A percentile compares a stretch with the other conserved stretches of the same genome.
These are phyloP conservation scores for Callocephalon fimbriatum DNA, from an alignment of 2,113 vertebrate genomes.

Conservation along the genomic window DNA sequence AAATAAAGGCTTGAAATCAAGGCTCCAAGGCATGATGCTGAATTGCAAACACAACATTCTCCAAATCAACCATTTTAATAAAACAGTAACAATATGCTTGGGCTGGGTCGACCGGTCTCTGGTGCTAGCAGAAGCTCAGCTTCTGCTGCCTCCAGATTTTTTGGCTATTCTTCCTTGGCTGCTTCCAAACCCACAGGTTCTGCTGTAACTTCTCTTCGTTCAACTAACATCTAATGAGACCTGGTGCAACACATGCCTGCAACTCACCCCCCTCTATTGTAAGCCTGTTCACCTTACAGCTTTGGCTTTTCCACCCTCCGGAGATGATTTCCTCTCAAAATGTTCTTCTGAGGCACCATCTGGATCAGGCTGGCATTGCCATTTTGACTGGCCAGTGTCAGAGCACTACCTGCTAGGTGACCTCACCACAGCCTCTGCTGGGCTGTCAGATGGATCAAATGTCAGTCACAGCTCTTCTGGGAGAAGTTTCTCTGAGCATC, in stretches of 20 bases:
- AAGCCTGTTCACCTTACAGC: not conserved
- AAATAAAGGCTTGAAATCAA: conserved; percentile 83
- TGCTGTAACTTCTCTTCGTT: conserved; percentile 10
- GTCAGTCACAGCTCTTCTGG: not conserved
- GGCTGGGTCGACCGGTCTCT: conserved; percentile 47
- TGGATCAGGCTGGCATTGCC: not conserved
- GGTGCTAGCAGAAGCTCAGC: not conserved
- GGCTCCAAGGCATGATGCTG: conserved; percentile 74
- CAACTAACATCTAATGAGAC: not conserved
- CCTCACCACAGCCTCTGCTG: not conserved
- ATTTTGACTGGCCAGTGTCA: not conserved
- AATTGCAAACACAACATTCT: conserved; percentile 77
- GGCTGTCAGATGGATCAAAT: not conserved
- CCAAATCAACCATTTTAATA: conserved; percentile 76
- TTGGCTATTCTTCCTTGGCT: not conserved
- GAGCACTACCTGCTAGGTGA: not conserved
- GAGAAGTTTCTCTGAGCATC: not conserved
- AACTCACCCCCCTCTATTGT: not conserved
- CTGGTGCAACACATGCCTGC: not conserved
- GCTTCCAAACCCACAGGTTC: conserved; percentile 38
- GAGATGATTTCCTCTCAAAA: not conserved
- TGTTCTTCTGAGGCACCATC: not conserved
- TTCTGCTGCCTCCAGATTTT: conserved; percentile 48
- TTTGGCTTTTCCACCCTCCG: not conserved
- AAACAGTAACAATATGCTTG: conserved; percentile 77